Conservation (phyloP, 2,113 vertebrate species). For the Megaceryle maxima region DNA sequence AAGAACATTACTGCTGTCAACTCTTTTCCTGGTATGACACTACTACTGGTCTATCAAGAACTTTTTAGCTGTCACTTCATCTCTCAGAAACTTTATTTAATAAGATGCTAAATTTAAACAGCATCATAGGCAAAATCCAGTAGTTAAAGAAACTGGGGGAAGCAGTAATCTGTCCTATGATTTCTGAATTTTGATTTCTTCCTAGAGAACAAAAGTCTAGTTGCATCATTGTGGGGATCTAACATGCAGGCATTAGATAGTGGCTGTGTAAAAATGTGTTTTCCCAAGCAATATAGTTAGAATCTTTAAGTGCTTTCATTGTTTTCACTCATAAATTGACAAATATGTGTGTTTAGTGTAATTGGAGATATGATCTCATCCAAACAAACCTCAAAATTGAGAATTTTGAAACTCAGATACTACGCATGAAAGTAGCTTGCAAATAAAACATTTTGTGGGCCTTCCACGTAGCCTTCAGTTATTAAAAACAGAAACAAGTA, state of each 20-base stretch:
- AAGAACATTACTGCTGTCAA: background rate
- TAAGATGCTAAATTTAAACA: background rate
- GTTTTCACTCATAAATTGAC: background rate
- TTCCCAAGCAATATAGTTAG: background rate
- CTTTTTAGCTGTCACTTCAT: background rate
- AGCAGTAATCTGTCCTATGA: background rate
- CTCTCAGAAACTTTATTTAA: slow-evolving; percentile 32
- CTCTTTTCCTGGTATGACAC: background rate
- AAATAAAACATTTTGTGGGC: background rate
- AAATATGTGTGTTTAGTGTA: background rate
- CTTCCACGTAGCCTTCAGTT: background rate
- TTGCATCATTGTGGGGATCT: background rate
- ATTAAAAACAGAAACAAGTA: background rate
- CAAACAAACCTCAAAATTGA: background rate
- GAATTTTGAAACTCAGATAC: background rate
- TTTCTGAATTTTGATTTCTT: slow-evolving; percentile 15
- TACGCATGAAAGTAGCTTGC: background rate
- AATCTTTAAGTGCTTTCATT: background rate
- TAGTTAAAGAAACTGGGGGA: background rate
- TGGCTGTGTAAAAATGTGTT: background rate
- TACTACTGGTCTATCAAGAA: background rate
- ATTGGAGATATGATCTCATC: background rate
- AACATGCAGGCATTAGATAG: background rate
- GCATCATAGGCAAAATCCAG: background rate
- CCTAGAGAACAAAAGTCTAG: background rate